phyloP scores from a whole-genome alignment of 2,888 invertebrate genomes.

The Stenodema calcarata region DNA sequence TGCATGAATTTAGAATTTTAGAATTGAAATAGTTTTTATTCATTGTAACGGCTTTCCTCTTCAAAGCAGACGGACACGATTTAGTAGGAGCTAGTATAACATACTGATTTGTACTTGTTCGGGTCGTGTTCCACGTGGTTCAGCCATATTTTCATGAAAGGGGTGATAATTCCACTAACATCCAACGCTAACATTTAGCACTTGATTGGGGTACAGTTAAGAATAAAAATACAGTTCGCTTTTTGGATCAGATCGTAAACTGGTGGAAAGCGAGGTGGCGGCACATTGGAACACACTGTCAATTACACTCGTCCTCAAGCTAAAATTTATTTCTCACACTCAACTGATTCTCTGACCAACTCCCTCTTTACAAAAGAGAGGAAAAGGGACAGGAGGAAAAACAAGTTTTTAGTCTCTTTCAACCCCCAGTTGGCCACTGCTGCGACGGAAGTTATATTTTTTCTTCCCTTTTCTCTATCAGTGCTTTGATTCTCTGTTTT shows the following conservation, averaged over 20 bases:
- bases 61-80: too few relatives aligned
- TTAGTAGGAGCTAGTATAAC: too few relatives aligned
- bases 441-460: neutral
- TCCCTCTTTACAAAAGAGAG: neutral
- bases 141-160: too few relatives aligned
- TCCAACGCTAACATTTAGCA: too few relatives aligned
- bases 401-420: neutral
- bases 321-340: neutral
- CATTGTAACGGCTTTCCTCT: too few relatives aligned
- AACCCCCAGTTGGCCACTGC: neutral
- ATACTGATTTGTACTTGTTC: too few relatives aligned
- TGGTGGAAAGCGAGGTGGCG: neutral
- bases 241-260: neutral
- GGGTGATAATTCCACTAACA: too few relatives aligned
- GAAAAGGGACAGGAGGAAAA: neutral
- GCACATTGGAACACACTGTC: neutral
- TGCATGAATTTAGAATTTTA: too few relatives aligned
- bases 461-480: too few relatives aligned
- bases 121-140: too few relatives aligned
- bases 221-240: neutral
- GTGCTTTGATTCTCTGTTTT: neutral
- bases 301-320: neutral
- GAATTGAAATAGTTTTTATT: too few relatives aligned
- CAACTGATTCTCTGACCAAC: neutral
- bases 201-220: too few relatives aligned